phyloP scores from a whole-genome alignment of 2,797 vertebrate species.

The Eremophila alpestris region DNA sequence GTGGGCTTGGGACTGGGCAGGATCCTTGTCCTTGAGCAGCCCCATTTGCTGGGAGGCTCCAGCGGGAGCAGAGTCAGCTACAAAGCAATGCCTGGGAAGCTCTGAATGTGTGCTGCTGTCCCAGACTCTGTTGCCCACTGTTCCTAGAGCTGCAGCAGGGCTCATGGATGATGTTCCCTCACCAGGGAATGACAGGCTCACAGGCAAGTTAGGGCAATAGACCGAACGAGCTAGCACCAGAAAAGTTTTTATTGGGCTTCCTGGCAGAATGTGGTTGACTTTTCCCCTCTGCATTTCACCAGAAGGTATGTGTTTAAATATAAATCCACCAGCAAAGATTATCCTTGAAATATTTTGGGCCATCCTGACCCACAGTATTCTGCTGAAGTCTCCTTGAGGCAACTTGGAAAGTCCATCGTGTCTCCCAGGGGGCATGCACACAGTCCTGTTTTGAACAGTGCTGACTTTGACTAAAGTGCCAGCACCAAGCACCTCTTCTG shows the following conservation, averaged over 20 bases:
- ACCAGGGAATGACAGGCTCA: not conserved
- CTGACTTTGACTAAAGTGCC: not conserved
- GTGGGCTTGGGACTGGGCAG: fast-evolving
- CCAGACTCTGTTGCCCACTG: fast-evolving
- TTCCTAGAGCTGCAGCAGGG: not conserved
- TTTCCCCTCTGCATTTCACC: not conserved
- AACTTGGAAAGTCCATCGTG: not conserved
- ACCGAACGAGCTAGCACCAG: fast-evolving
- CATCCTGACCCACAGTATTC: not conserved
- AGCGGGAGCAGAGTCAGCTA: fast-evolving
- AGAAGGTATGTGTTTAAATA: not conserved
- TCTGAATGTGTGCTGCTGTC: not conserved
- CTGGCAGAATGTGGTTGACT: not conserved
- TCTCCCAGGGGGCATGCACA: no score
- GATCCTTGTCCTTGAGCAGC: not conserved
- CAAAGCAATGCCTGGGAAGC: fast-evolving
- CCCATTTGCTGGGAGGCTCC: not conserved
- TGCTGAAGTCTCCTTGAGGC: not conserved
- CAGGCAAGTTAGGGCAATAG: fast-evolving
- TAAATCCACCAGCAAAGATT: not conserved
- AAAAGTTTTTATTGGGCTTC: not conserved
- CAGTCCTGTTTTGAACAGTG: not conserved
- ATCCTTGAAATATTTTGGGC: not conserved
- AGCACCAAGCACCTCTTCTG: not conserved
- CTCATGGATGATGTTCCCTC: not conserved